Conservation (phyloP, 2,888 invertebrate species). For the Leptopilina myrica region DNA sequence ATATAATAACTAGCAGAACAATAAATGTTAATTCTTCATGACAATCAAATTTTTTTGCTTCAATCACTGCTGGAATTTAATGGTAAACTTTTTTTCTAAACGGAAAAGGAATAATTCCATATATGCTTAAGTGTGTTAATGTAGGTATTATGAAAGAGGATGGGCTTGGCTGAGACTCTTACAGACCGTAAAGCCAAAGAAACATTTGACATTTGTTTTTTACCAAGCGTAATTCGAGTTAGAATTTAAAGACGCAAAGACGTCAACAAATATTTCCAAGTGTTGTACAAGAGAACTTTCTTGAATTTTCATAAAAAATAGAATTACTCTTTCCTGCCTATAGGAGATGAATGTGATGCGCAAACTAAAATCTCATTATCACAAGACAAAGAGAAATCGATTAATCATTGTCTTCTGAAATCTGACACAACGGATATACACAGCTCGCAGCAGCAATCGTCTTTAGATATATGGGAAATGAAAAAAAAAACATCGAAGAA, state of each 20-base stretch:
- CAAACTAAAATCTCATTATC: conserved; percentile 72
- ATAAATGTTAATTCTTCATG: not conserved
- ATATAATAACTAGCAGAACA: no score
- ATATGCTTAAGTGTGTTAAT: no score
- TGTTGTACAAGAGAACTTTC: no score
- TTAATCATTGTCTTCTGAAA: conserved; percentile 68
- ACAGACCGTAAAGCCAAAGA: conserved; percentile 70
- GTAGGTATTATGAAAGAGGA: conserved; percentile 72
- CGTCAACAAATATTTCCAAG: no score
- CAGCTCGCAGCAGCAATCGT: conserved; percentile 62
- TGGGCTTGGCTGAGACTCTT: conserved; percentile 75
- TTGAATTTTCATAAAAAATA: no score
- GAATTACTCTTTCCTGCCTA: no score
- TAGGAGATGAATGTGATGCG: conserved; percentile 53
- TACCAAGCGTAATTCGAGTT: not conserved
- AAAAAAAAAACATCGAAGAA: conserved; percentile 9
- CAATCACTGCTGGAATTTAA: not conserved
- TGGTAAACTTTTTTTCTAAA: not conserved
- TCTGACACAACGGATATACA: not conserved
- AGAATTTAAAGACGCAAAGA: not conserved
- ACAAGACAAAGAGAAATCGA: conserved; percentile 70
- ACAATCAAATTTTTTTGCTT: not conserved
- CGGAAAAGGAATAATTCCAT: no score
- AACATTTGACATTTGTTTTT: conserved; percentile 6
- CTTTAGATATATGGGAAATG: conserved; percentile 43